Percentiles rank a stretch among this genome's conserved stretches.
Conservation (phyloP, 2,888 invertebrate genomes). For the Oscheius myriophilus region DNA sequence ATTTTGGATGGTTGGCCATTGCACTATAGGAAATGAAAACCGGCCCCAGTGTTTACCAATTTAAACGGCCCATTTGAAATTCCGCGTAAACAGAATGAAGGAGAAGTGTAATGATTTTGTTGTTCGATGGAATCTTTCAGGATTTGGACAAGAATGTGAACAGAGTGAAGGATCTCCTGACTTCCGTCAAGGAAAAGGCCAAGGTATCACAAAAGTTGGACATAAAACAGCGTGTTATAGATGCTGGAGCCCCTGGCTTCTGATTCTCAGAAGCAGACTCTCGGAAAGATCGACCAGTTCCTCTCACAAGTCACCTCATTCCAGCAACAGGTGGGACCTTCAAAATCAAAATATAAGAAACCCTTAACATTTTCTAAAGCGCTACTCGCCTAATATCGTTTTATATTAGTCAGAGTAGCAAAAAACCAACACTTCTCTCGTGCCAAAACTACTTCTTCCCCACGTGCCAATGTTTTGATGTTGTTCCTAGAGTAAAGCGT, state of each 20-base stretch:
- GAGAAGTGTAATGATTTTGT: not conserved
- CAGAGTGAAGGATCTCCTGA: constrained; percentile 54
- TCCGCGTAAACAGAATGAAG: not conserved
- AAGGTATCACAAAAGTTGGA: constrained; percentile 18
- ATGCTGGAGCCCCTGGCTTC: constrained; percentile 51
- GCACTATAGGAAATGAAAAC: not conserved
- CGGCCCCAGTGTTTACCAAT: not conserved
- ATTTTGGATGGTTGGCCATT: not conserved
- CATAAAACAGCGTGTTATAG: not conserved
- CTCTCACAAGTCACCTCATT: constrained; percentile 44
- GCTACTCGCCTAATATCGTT: too few species aligned
- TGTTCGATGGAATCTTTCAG: constrained; percentile 21
- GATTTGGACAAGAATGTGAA: constrained; percentile 53
- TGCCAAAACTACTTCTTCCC: too few species aligned
- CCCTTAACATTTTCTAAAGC: too few species aligned
- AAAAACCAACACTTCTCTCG: too few species aligned
- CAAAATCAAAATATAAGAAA: too few species aligned
- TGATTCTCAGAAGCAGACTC: constrained; percentile 57
- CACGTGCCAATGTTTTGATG: too few species aligned
- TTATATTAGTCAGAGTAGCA: too few species aligned
- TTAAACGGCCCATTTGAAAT: too few species aligned
- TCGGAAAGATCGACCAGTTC: constrained; percentile 51
- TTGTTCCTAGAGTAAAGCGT: too few species aligned
- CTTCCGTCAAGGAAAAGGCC: constrained; percentile 54
- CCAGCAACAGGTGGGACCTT: constrained; percentile 39